Percentiles rank a stretch among this genome's conserved stretches.
Conservation (phyloP, 2,113 vertebrate genomes). For the Macaca fascicularis region T2T-MFA8v1.1 NC_088394.1:5684501-5685000, state of each 20-base stretch:
- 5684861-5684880: background rate
- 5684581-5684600: background rate
- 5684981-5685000: background rate
- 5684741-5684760: background rate
- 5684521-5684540: background rate
- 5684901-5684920: background rate
- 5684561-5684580: background rate
- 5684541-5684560: background rate
- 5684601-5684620: background rate
- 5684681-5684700: background rate
- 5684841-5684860: background rate
- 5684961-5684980: background rate
- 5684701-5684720: background rate
- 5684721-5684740: background rate
- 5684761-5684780: slow-evolving; percentile 20
- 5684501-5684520: background rate
- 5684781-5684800: background rate
- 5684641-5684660: background rate
- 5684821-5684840: slow-evolving; percentile 29
- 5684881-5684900: background rate
- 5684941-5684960: background rate
- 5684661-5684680: background rate
- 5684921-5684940: background rate
- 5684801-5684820: background rate
- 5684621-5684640: background rate